phyloP scores from a whole-genome alignment of 2,113 vertebrate genomes.

The Cyanoliseus patagonus region DNA sequence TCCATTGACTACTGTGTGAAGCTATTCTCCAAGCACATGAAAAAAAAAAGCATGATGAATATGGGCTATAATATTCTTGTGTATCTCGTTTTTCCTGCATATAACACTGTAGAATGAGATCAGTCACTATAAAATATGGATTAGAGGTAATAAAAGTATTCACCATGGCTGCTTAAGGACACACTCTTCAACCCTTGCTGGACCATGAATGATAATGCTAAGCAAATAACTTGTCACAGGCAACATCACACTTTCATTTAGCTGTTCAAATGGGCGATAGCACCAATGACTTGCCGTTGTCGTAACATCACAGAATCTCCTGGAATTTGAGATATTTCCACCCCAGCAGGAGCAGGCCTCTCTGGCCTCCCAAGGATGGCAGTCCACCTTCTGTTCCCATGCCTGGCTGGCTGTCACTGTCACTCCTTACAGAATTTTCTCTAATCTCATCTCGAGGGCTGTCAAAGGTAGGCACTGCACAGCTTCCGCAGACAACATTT shows the following conservation, averaged over 20 bases:
- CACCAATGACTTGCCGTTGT: background rate
- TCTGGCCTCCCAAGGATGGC: background rate
- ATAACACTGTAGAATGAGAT: background rate
- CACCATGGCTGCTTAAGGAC: background rate
- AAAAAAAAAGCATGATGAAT: background rate
- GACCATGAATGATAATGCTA: background rate
- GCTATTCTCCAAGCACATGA: background rate
- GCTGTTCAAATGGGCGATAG: background rate
- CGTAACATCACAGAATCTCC: background rate
- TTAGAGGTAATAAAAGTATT: background rate
- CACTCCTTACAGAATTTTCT: slow-evolving; percentile 25
- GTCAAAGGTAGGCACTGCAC: background rate
- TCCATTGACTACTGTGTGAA: background rate
- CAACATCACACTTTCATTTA: background rate
- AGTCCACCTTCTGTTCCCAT: slow-evolving; percentile 24
- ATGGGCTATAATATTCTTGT: background rate
- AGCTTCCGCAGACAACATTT: background rate
- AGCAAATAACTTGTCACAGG: slow-evolving; percentile 27
- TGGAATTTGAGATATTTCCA: background rate
- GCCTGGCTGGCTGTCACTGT: background rate
- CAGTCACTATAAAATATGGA: background rate
- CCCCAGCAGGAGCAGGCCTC: background rate
- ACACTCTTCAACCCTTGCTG: background rate
- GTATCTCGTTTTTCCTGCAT: accelerated
- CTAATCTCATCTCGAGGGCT: background rate